Evolutionary conservation across 1,140 invertebrate genomes (phyloP).

Genomic region (Agrypnia vestita): DNA sequence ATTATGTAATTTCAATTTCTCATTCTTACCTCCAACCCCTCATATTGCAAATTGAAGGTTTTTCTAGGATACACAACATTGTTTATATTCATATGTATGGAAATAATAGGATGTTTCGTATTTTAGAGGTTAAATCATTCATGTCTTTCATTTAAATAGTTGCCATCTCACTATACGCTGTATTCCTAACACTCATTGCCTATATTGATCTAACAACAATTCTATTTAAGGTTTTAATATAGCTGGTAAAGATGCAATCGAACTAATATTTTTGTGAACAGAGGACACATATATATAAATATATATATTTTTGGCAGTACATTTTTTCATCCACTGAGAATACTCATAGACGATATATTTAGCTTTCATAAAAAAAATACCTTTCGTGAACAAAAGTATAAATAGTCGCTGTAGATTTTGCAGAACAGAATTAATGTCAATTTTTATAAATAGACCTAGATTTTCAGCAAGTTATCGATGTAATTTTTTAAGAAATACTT

Average conservation of each 20-base stretch:
- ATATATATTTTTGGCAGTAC: conserved; percentile 39
- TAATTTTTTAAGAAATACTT: too few species aligned
- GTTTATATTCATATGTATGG: too few species aligned
- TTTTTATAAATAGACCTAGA: conserved; percentile 12
- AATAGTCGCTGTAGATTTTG: conserved; percentile 36
- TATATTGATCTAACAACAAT: conserved; percentile 23
- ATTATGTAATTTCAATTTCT: too few species aligned
- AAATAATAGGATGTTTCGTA: too few species aligned
- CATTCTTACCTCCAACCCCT: too few species aligned
- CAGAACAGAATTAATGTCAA: conserved; percentile 23
- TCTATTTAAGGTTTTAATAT: conserved; percentile 31
- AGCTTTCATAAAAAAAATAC: conserved; percentile 31
- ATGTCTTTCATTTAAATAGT: too few species aligned
- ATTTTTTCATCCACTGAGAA: conserved; percentile 37
- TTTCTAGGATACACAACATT: too few species aligned
- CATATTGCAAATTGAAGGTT: too few species aligned
- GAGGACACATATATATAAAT: conserved; percentile 28
- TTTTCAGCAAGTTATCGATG: too few species aligned
- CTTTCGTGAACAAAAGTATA: background rate
- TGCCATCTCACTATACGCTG: too few species aligned
- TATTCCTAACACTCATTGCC: conserved; percentile 32
- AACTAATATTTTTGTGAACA: conserved; percentile 40
- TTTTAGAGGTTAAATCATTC: too few species aligned
- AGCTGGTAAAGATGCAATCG: conserved; percentile 27
- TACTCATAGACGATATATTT: conserved; percentile 13